A percentile compares a stretch with the other conserved stretches of the same genome.
Evolutionary conservation across 2,888 invertebrate species (phyloP).

Genomic region (Caenorhabditis sulstoni): DNA sequence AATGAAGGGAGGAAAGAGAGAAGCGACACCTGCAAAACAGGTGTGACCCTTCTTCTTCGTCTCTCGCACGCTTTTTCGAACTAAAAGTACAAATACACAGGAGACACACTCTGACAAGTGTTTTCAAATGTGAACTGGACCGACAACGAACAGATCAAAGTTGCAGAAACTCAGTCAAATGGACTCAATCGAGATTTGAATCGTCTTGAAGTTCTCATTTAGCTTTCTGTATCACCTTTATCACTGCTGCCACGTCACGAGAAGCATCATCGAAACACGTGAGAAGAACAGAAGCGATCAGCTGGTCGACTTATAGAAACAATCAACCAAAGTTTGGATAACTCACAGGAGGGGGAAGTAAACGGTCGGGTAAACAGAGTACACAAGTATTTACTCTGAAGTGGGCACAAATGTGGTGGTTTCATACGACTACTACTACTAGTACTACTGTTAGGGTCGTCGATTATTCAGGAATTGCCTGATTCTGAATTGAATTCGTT

Average conservation of each 20-base stretch:
- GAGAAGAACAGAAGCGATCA: neutral
- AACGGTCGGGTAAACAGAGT: slow-evolving; percentile 27
- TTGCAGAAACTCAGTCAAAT: neutral
- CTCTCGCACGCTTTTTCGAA: slow-evolving; percentile 19
- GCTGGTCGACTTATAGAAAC: neutral
- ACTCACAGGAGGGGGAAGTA: slow-evolving; percentile 7
- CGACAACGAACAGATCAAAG: neutral
- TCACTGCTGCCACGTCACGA: too few species aligned
- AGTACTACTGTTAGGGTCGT: too few species aligned
- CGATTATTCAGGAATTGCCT: too few species aligned
- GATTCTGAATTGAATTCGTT: too few species aligned
- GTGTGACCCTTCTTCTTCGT: slow-evolving; percentile 48
- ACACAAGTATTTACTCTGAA: slow-evolving; percentile 6
- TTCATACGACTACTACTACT: too few species aligned
- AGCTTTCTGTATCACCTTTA: too few species aligned
- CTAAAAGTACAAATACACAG: slow-evolving; percentile 14
- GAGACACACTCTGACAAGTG: too few species aligned
- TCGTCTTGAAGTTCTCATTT: too few species aligned
- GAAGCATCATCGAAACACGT: slow-evolving; percentile 8
- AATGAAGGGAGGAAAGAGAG: slow-evolving; percentile 8
- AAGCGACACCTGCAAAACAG: slow-evolving; percentile 49
- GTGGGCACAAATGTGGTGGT: too few species aligned
- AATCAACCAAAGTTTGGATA: slow-evolving; percentile 13
- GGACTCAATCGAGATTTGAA: too few species aligned
- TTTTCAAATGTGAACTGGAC: too few species aligned